These are phyloP conservation scores for Aptenodytes forsteri DNA, from an alignment of 2,113 vertebrate species.

Conservation along the genomic window DNA sequence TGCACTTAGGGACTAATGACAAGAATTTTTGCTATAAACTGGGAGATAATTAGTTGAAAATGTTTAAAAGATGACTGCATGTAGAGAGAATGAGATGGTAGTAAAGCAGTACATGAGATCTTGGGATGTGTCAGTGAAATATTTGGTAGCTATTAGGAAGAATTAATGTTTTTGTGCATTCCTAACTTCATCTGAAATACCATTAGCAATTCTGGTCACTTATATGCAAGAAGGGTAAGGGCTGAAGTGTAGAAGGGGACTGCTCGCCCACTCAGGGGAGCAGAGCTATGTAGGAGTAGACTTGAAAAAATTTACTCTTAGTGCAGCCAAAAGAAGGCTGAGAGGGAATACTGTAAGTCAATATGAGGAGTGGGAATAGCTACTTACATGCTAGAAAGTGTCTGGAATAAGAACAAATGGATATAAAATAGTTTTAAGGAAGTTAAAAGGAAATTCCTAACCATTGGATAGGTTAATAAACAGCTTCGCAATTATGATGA, in stretches of 20 bases:
- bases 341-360: not conserved
- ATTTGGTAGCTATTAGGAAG: not conserved
- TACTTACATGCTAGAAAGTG: not conserved
- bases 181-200: not conserved
- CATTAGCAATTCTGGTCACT: not conserved
- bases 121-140: not conserved
- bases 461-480: not conserved
- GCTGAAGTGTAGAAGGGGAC: not conserved
- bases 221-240: not conserved
- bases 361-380: not conserved
- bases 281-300: fast-evolving
- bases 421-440: not conserved
- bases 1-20: not conserved
- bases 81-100: not conserved
- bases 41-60: not conserved
- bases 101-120: not conserved
- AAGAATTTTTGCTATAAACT: not conserved
- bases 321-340: not conserved
- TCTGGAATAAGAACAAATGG: not conserved
- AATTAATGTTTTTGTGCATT: not conserved
- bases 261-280: not conserved
- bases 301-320: not conserved
- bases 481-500: not conserved
- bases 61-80: not conserved
- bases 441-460: not conserved